Evolutionary conservation across 2,113 vertebrate species (phyloP), one percentile per base, ranked within the genome.

Genomic region (Clupea harengus): DNA sequence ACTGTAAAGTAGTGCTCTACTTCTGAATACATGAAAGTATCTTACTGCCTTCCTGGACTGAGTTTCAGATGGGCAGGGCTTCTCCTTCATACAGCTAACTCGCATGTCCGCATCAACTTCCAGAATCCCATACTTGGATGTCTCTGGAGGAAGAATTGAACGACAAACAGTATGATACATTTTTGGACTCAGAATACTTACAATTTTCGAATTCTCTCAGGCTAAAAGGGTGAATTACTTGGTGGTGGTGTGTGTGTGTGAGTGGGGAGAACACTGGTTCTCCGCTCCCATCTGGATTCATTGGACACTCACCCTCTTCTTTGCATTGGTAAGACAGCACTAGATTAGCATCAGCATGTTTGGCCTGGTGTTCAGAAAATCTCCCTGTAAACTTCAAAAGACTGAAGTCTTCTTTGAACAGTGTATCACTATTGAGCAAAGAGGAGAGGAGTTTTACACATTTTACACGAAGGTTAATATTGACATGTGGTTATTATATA

Each of bases 361-460:
- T 87, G 0, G 49, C 87, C 52, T 93, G 93, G 13, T 94, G 81
- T 2, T 92, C 85, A 57, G 81, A 87, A 86, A 95, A 95, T 81
- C 47, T 92, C 60, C 88, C 57, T 2, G 87, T 87, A 0, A 96
- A 90, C 85, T 87, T 50, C 2, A 57, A 47, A n/a, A 96, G 93
- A 87, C 95, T 95, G 82, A 96, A 96, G 54, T 96, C 96, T 78
- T 96, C 95, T 89, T 92, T 95, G 89, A 96, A 96, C 25, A 96
- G 92, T 0, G 95, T 96, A 88, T 96, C 95, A 0, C 96, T 96
- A 89, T 84, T 82, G 87, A 86, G 88, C 25, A 88, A 86, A 28
- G 0, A 60, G 44, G 3, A 72, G 54, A 10, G 46, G 6, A 22
- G 6, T 57, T 80, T 22, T 20, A 57, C 54, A 60, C 54, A 60